A percentile compares a stretch with the other conserved stretches of the same genome.
These are phyloP conservation scores for Cephus rjabovi DNA, from an alignment of 2,888 invertebrate genomes.

Conservation along the genomic window DNA sequence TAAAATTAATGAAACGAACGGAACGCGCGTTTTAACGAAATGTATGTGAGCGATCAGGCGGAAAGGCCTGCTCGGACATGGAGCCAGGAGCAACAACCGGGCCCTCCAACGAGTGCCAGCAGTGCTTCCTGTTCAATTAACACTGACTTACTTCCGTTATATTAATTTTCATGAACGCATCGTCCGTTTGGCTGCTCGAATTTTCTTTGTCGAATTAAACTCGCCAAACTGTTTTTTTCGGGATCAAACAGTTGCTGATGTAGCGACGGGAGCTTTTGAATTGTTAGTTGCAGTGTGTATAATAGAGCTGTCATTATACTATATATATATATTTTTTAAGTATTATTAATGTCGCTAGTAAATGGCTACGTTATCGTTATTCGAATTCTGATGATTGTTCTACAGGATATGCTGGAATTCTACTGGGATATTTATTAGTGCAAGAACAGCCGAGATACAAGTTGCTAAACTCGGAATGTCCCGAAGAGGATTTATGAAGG, in stretches of 20 bases:
- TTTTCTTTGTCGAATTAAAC: conserved; percentile 1
- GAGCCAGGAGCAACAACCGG: conserved; percentile 31
- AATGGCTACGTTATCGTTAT: too few species aligned
- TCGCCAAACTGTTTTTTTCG: conserved; percentile 16
- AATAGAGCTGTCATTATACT: too few species aligned
- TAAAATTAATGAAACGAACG: conserved; percentile 64
- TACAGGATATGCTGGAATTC: too few species aligned
- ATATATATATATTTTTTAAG: too few species aligned
- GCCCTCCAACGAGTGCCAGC: too few species aligned
- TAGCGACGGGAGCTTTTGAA: neutral
- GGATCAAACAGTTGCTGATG: neutral
- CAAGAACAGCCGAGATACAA: conserved; percentile 10
- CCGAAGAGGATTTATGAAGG: conserved; percentile 16
- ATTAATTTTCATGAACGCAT: conserved; percentile 3
- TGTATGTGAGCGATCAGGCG: conserved; percentile 61
- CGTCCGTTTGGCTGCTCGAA: too few species aligned
- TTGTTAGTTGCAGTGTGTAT: too few species aligned
- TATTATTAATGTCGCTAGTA: too few species aligned
- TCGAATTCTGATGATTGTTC: too few species aligned
- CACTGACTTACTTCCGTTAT: conserved; percentile 13
- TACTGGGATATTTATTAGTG: too few species aligned
- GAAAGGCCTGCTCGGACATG: conserved; percentile 46
- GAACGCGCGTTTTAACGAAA: conserved; percentile 61
- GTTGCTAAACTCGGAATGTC: conserved; percentile 20
- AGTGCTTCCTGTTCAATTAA: conserved; percentile 12